phyloP scores from a whole-genome alignment of 2,113 vertebrate genomes.

The Microtus richardsoni region DNA sequence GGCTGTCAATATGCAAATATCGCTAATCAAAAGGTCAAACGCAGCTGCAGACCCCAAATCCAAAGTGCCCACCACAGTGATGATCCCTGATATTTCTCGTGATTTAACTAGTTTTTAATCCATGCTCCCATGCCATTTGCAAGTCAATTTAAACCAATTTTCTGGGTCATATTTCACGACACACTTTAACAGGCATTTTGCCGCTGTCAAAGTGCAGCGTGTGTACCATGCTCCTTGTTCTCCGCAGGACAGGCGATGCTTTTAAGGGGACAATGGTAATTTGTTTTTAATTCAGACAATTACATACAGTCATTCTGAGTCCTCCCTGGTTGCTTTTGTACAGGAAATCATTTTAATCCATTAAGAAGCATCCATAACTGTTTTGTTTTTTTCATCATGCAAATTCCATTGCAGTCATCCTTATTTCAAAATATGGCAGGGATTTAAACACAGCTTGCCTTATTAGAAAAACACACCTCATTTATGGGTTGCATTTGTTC shows the following conservation, averaged over 20 bases:
- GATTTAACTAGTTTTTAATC: constrained; percentile 60
- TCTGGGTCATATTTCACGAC: constrained; percentile 66
- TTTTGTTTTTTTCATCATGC: not conserved
- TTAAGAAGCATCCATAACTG: not conserved
- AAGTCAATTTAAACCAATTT: constrained; percentile 74
- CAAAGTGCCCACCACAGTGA: not conserved
- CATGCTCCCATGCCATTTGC: constrained; percentile 6
- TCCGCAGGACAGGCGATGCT: not conserved
- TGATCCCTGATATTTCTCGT: constrained; percentile 43
- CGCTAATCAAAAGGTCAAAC: constrained; percentile 57
- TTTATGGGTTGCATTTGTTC: not conserved
- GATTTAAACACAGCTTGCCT: not conserved
- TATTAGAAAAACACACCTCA: not conserved
- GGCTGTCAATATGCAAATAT: not conserved
- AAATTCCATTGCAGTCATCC: not conserved
- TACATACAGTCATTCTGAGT: constrained; percentile 11
- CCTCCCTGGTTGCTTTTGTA: not conserved
- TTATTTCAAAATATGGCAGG: not conserved
- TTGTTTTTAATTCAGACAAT: constrained; percentile 63
- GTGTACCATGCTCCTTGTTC: not conserved
- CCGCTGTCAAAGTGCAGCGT: constrained; percentile 40
- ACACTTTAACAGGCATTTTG: constrained; percentile 62
- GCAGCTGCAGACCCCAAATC: not conserved
- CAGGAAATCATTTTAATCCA: not conserved
- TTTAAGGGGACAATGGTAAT: constrained; percentile 42